phyloP scores from a whole-genome alignment of 2,888 invertebrate genomes.

The Meliscaeva auricollis region DNA sequence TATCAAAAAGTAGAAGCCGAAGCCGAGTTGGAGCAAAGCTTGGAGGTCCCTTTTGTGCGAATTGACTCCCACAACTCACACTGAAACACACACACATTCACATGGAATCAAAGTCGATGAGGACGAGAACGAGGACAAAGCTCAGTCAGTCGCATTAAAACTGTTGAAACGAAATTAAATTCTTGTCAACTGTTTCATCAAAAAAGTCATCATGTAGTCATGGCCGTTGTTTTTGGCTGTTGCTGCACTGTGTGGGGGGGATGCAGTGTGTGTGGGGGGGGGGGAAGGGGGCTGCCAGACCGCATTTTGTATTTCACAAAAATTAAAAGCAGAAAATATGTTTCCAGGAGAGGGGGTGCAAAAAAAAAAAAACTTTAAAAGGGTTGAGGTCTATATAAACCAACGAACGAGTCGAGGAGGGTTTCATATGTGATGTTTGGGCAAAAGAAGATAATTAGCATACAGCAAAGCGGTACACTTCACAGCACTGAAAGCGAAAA shows the following conservation, averaged over 20 bases:
- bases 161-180: conserved; percentile 76
- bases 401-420: background rate
- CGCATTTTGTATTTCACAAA: conserved; percentile 60
- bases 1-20: conserved; percentile 49
- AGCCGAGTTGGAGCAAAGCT: conserved; percentile 19
- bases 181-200: conserved; percentile 75
- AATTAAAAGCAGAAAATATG: conserved; percentile 63
- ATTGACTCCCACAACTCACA: conserved; percentile 21
- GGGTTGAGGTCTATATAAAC: background rate
- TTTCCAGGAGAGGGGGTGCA: background rate
- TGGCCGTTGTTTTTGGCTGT: conserved; percentile 35
- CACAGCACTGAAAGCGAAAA: conserved; percentile 2
- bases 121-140: conserved; percentile 21
- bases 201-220: conserved; percentile 51
- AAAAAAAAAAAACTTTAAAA: conserved; percentile 1
- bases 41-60: conserved; percentile 31
- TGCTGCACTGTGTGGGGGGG: background rate
- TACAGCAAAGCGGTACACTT: conserved; percentile 45
- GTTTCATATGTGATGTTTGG: conserved; percentile 24
- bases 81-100: background rate
- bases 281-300: conserved; percentile 22
- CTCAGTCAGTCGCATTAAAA: conserved; percentile 73
- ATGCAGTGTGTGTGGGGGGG: too few relatives aligned
- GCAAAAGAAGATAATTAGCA: conserved; percentile 72
- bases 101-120: background rate